Evolutionary conservation across 2,797 vertebrate species (phyloP).

Genomic region (Spizella passerina): DNA sequence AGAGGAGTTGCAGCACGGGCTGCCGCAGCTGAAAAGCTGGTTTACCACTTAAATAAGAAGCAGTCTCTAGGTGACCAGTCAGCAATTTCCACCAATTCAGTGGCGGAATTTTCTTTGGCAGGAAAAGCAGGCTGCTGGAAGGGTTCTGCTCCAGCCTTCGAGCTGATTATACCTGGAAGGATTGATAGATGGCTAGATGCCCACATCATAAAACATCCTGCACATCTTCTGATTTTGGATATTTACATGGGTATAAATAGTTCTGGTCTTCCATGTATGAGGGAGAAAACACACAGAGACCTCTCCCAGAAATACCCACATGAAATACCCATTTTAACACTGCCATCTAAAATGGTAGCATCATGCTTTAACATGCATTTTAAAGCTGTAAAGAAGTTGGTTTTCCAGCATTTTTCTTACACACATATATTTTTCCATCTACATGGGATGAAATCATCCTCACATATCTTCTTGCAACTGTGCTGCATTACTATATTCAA

Average conservation of each 20-base stretch:
- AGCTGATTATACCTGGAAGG: background rate
- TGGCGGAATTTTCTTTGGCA: conserved; percentile 43
- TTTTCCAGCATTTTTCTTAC: background rate
- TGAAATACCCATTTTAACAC: background rate
- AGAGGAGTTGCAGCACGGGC: background rate
- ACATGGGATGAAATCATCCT: background rate
- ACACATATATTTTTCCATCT: background rate
- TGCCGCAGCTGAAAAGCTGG: conserved; percentile 1
- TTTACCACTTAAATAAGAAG: conserved; percentile 6
- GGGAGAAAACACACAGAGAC: background rate
- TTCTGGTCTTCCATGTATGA: background rate
- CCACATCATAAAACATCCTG: background rate
- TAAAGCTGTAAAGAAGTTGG: background rate
- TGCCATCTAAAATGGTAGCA: background rate
- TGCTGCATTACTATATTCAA: background rate
- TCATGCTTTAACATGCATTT: background rate
- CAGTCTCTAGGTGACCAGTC: conserved; percentile 53
- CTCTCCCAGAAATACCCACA: background rate
- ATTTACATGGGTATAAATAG: background rate
- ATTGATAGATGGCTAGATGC: background rate
- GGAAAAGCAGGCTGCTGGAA: background rate
- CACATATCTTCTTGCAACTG: background rate
- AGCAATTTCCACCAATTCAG: conserved; percentile 54
- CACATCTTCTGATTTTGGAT: background rate
- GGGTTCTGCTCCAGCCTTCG: background rate